Evolutionary conservation across 2,797 vertebrate genomes (phyloP), one percentile per base, ranked within the genome.

Genomic region (Phylloscopus collybita): DNA sequence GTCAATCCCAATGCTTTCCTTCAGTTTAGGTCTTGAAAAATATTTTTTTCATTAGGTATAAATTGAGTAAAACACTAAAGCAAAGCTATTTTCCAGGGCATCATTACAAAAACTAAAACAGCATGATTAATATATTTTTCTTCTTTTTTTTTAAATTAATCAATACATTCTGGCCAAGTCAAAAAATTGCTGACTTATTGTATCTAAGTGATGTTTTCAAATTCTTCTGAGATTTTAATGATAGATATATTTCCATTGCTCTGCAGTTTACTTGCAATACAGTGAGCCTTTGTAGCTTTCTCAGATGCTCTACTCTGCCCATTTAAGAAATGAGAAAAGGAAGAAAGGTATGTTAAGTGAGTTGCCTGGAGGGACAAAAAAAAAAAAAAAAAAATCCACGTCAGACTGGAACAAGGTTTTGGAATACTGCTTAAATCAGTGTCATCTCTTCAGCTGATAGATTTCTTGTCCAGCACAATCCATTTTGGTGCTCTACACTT

Each of bases 401-500:
- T 86, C 44, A 80, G 74, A 71, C 45, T 87, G n/a, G 50, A 89
- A 82, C 27, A 82, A 85, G 75, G 34, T 85, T 93, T 94, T 36
- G 36, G 70, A 86, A 83, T 69, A 32, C 82, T 75, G 70, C 51
- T 94, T 95, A 86, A 90, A 93, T 86, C 72, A 79, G 66, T 96
- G 85, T 83, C 92, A 47, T 85, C 54, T 90, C 85, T 91, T 94
- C 59, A 40, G 56, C 51, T 72, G 79, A 91, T 84, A 81, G 82
- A 91, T 95, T 96, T 96, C 66, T 92, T 92, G 80, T 90, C 85
- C 76, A 19, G 30, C 17, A 47, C 80, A 80, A 92, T 91, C 89
- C 73, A 64, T 91, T 96, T 88, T 84, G 51, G 54, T 84, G 32
- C 75, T 85, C 80, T 78, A 42, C 54, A 32, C 88, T 93, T 90